Conservation (phyloP, 1,140 invertebrate species). For the Idris sp. region DNA sequence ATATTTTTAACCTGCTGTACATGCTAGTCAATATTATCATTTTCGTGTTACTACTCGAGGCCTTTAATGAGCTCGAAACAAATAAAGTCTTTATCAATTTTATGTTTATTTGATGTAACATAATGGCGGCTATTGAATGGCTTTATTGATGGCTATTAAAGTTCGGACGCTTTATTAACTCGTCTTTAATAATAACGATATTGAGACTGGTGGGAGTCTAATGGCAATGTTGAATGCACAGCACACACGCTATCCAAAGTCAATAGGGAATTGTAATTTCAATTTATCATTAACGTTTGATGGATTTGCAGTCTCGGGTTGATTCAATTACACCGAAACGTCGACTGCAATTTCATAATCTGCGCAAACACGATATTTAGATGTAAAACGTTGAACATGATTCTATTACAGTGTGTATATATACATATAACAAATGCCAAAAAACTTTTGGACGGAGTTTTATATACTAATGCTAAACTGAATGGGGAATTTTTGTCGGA, state of each 20-base stretch:
- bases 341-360: conserved; percentile 2
- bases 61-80: conserved; percentile 31
- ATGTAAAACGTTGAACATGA: conserved; percentile 18
- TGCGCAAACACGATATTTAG: conserved; percentile 15
- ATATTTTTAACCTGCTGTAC: too few relatives aligned
- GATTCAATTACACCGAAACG: neutral
- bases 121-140: conserved; percentile 18
- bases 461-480: conserved; percentile 32
- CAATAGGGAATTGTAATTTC: conserved; percentile 2
- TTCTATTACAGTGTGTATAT: conserved; percentile 6
- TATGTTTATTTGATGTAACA: conserved; percentile 21
- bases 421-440: too few relatives aligned
- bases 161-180: conserved; percentile 19
- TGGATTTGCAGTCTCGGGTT: conserved; percentile 5
- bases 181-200: conserved; percentile 18
- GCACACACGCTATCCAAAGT: neutral
- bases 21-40: too few relatives aligned
- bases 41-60: too few relatives aligned
- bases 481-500: conserved; percentile 27
- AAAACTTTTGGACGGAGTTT: too few relatives aligned
- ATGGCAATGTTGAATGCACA: neutral
- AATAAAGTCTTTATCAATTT: conserved; percentile 37
- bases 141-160: conserved; percentile 23
- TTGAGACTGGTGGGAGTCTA: neutral
- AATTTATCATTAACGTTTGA: conserved; percentile 21